phyloP scores from a whole-genome alignment of 2,113 vertebrate species.

The Pygathrix nemaeus region DNA sequence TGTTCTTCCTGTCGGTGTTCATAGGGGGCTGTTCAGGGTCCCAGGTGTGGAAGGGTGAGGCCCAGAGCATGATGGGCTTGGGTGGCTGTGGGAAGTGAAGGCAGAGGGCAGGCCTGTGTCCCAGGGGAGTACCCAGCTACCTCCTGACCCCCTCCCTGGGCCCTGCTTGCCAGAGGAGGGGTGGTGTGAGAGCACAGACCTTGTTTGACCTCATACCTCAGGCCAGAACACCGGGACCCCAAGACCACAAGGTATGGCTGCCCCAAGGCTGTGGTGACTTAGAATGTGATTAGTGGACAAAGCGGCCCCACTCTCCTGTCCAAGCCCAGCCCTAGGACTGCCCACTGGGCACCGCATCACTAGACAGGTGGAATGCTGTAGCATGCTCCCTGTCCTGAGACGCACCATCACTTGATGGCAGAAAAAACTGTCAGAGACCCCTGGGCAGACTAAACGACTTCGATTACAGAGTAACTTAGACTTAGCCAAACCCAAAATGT shows the following conservation, averaged over 20 bases:
- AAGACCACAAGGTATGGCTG: background rate
- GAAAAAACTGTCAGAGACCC: background rate
- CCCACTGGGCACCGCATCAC: background rate
- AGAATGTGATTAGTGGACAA: rapidly evolving
- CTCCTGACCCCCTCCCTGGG: background rate
- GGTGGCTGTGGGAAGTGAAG: background rate
- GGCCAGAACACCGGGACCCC: background rate
- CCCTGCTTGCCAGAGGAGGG: background rate
- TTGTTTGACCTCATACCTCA: background rate
- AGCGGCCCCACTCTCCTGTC: background rate
- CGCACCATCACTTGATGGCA: rapidly evolving
- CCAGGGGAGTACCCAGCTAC: too few species aligned
- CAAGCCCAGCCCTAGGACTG: background rate
- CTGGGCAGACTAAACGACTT: background rate
- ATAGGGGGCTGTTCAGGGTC: background rate
- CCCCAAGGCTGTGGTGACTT: background rate
- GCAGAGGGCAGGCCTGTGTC: background rate
- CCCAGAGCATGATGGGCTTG: background rate
- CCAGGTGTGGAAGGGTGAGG: background rate
- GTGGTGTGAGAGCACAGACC: background rate
- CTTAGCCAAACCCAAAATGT: too few species aligned
- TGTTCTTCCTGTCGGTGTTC: background rate
- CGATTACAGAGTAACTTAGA: too few species aligned
- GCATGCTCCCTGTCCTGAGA: background rate
- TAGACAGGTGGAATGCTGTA: rapidly evolving